Evolutionary conservation across 1,140 invertebrate genomes (phyloP), one percentile per base, ranked within the genome.

Genomic region (Drosophila mayri): DNA sequence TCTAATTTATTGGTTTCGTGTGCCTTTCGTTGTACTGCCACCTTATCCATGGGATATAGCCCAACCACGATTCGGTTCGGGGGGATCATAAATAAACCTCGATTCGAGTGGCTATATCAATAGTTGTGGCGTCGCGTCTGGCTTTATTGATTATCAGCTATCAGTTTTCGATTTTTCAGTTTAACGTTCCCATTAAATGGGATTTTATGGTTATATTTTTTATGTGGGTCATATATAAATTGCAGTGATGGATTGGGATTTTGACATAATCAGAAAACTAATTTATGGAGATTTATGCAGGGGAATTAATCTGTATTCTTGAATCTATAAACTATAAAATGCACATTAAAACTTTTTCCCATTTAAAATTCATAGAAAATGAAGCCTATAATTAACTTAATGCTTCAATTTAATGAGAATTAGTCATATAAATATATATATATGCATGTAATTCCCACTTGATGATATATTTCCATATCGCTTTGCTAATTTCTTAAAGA

Each of bases 1-100:
- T 55, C 52, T 88, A 84, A 88, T 84, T 88, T 84, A 88, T 90
- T 72, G 81, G 73, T 63, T 81, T 77, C 63, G 74, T 79, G 78
- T 83, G 76, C 65, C 72, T 71, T 59, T 46, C 61, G 47, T 58
- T 63, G 58, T 55, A 59, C 30, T 35, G 30, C 30, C 35, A 47
- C 77, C 47, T 62, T 52, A 44, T 62, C 61, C 72, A 54, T 71
- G 57, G 52, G 30, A 68, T 61, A 60, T 52, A 5, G 30, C 11
- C 16, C 16, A 30, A 30, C 28, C 16, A 18, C n/a, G 30, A 32
- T 22, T 41, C 14, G 25, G 25, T 25, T 25, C 8, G 14, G 37
- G 35, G 47, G 47, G 35, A 64, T 76, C 77, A 76, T 88, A 88
- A 86, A 86, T 86, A 83, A 88, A 57, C 4, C 55, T 1, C 22